These are phyloP conservation scores for Oryzias javanicus DNA, from an alignment of 2,113 vertebrate species.

Conservation along the genomic window DNA sequence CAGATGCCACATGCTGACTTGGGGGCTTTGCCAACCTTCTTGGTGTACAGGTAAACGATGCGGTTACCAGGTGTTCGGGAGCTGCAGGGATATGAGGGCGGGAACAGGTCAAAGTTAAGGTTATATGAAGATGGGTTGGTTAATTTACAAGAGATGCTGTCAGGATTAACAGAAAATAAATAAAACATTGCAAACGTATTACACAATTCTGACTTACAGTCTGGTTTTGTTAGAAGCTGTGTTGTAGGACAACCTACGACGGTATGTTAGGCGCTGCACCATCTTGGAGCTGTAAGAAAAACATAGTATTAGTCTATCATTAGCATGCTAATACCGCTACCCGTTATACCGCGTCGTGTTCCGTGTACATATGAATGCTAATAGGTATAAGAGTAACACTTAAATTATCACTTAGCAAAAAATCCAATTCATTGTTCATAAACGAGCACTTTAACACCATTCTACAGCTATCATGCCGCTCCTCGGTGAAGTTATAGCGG, in stretches of 20 bases:
- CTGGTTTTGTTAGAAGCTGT: conserved; percentile 98
- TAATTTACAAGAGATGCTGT: too few species aligned
- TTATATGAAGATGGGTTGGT: too few species aligned
- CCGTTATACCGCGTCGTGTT: too few species aligned
- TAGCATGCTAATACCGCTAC: conserved; percentile 7
- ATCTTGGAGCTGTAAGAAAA: conserved; percentile 72
- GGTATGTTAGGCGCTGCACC: conserved; percentile 98
- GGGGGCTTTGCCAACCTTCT: conserved; percentile 97
- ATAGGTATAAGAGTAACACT: too few species aligned
- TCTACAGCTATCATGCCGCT: too few species aligned
- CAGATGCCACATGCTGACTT: conserved; percentile 97
- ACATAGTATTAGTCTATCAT: neutral
- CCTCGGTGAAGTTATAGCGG: neutral
- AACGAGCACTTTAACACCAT: too few species aligned
- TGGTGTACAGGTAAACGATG: conserved; percentile 97
- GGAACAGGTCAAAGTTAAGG: too few species aligned
- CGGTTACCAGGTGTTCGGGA: conserved; percentile 97
- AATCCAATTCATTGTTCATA: too few species aligned
- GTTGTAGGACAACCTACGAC: conserved; percentile 99
- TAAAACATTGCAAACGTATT: too few species aligned
- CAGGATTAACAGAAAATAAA: too few species aligned
- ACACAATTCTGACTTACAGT: conserved; percentile 81
- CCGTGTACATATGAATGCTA: too few species aligned
- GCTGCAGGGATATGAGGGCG: conserved; percentile 65
- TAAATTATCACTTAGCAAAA: too few species aligned